Base-by-base conservation (phyloP, 2,888 invertebrate species). In the Galeruca laticollis region DNA sequence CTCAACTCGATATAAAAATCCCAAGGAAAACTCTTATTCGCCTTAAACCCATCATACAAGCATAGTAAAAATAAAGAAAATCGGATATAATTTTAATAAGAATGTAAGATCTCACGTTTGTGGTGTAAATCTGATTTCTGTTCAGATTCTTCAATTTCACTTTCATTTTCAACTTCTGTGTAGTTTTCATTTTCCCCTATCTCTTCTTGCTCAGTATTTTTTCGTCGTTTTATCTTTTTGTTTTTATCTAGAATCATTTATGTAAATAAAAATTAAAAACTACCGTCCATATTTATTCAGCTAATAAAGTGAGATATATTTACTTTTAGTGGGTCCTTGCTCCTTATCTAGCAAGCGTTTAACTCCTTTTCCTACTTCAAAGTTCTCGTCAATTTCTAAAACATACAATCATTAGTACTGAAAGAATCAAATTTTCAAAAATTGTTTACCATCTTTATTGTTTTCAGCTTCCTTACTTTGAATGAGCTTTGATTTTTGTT, bases 401-500 rank as follows among this genome's bases (percentile, higher is more conserved):
- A 59, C 21, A n/a, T 18, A 15, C 8, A 52, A 69, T 59, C 49
- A 63, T 49, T 59, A 31, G 43, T 33, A 63, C 56, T 35, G 11
- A 9, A 18, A 65, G 10, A 47, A 43, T 21, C n/a, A 8, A 26
- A 21, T 9, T 8, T 21, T 21, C 43, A 13, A 33, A 52, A 33
- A 54, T 54, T 37, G 47, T 65, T 71, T 73, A 79, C 81, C 78
- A 79, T 80, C 75, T 68, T 80, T 77, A 69, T 80, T 77, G 63
- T 82, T 82, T 74, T 84, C 81, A 2, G 74, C 73, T 77, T 90
- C 87, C 81, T 91, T 90, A 76, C 90, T 86, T 80, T 90, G 86
- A 8, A 88, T 81, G 10, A 91, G 80, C 75, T 89, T 89, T 31
- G 89, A 81, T 81, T 92, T 94, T 75, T 89, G 90, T 78, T 92